A percentile compares a stretch with the other conserved stretches of the same genome.
phyloP scores from a whole-genome alignment of 2,888 invertebrate species.

The Galeopsomyia nigrocyanea region DNA sequence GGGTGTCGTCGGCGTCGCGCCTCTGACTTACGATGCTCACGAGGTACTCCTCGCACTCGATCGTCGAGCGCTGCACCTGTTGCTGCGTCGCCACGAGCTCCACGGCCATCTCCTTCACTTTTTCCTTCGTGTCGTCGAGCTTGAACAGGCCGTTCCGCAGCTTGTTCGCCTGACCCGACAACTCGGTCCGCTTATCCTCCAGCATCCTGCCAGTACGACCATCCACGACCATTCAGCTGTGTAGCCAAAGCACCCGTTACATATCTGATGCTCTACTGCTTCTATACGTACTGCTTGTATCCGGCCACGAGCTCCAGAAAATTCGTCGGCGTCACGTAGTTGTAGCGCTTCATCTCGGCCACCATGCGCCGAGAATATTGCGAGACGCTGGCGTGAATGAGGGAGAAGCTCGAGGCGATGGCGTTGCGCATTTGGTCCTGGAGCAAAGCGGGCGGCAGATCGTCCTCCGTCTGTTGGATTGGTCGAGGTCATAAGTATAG shows the following conservation, averaged over 20 bases:
- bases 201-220: constrained; percentile 83
- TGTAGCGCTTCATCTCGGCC: constrained; percentile 82
- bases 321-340: constrained; percentile 91
- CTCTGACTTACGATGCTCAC: constrained; percentile 85
- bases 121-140: constrained; percentile 87
- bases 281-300: constrained; percentile 82
- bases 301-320: constrained; percentile 88
- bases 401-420: constrained; percentile 82
- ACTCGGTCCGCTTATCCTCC: constrained; percentile 77
- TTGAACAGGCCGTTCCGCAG: constrained; percentile 86
- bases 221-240: too few species aligned
- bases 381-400: constrained; percentile 87
- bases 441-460: constrained; percentile 29
- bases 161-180: constrained; percentile 83
- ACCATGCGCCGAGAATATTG: constrained; percentile 81
- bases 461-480: background rate
- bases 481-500: background rate
- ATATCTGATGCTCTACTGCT: too few species aligned
- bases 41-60: constrained; percentile 89
- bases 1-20: constrained; percentile 84
- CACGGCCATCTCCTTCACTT: constrained; percentile 86
- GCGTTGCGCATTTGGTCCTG: constrained; percentile 76
- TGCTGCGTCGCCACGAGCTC: constrained; percentile 84
- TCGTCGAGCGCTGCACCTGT: constrained; percentile 82
- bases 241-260: too few species aligned